Conservation (phyloP, 2,888 invertebrate species). For the Agrilus cyanescens region DNA sequence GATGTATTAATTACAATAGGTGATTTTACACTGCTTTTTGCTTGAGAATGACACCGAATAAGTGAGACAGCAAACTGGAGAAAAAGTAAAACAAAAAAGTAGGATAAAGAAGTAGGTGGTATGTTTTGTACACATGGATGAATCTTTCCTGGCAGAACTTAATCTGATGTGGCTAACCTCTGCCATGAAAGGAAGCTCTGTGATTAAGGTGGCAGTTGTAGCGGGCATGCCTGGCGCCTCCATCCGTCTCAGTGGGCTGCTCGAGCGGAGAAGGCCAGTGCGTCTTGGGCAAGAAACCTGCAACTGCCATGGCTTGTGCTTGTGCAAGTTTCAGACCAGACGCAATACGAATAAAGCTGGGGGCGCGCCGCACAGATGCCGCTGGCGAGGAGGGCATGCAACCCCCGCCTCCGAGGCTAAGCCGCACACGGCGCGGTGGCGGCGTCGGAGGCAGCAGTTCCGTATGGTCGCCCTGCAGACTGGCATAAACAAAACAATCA, state of each 20-base stretch:
- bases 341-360: slow-evolving; percentile 46
- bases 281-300: slow-evolving; percentile 48
- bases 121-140: too few species aligned
- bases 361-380: slow-evolving; percentile 30
- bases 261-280: slow-evolving; percentile 35
- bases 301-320: slow-evolving; percentile 59
- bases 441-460: slow-evolving; percentile 52
- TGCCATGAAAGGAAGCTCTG: slow-evolving; percentile 54
- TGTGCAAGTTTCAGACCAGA: slow-evolving; percentile 60
- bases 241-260: slow-evolving; percentile 30
- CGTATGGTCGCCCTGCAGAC: slow-evolving; percentile 48
- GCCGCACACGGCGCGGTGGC: slow-evolving; percentile 40
- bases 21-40: too few species aligned
- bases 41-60: too few species aligned
- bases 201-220: slow-evolving; percentile 37
- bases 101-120: too few species aligned
- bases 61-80: too few species aligned
- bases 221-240: slow-evolving; percentile 33
- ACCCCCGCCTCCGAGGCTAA: slow-evolving; percentile 31
- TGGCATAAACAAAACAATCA: slow-evolving; percentile 33
- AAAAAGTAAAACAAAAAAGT: too few species aligned
- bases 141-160: too few species aligned
- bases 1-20: too few species aligned
- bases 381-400: slow-evolving; percentile 28
- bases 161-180: slow-evolving; percentile 39